These are phyloP conservation scores for Pedetes capensis DNA, from an alignment of 2,113 vertebrate species.

Conservation along the genomic window DNA sequence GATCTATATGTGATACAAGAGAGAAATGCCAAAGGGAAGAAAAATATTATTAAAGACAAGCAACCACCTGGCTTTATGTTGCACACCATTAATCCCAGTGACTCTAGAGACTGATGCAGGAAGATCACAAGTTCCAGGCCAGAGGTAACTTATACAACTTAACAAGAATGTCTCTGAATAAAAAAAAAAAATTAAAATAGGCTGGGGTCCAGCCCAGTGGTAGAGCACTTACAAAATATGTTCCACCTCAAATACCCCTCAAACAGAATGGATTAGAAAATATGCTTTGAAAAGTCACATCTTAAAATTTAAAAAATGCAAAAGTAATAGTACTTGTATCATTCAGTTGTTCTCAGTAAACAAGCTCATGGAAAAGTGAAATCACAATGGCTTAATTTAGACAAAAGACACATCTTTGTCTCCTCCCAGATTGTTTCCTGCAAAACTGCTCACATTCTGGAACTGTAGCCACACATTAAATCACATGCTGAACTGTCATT, in stretches of 20 bases:
- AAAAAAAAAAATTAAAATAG: too few species aligned
- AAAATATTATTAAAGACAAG: background rate
- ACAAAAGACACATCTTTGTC: background rate
- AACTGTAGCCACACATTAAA: background rate
- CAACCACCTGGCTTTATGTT: too few species aligned
- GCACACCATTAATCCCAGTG: too few species aligned
- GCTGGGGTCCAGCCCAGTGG: too few species aligned
- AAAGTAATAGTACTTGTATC: background rate
- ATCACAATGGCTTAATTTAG: slow-evolving; percentile 10
- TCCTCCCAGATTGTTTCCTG: background rate
- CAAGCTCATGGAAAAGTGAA: background rate
- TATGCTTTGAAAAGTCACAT: background rate
- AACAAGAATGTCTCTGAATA: too few species aligned
- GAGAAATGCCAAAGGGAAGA: background rate
- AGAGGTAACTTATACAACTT: too few species aligned
- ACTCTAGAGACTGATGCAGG: too few species aligned
- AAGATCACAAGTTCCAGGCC: too few species aligned
- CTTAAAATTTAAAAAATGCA: background rate
- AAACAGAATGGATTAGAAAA: background rate
- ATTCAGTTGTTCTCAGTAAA: slow-evolving; percentile 24
- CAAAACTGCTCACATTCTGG: background rate
- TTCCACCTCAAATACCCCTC: too few species aligned
- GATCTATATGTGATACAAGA: background rate
- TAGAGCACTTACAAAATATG: too few species aligned
- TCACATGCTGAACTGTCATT: background rate